Evolutionary conservation across 2,888 invertebrate genomes (phyloP).

Genomic region (Lasioglossum oenotherae): DNA sequence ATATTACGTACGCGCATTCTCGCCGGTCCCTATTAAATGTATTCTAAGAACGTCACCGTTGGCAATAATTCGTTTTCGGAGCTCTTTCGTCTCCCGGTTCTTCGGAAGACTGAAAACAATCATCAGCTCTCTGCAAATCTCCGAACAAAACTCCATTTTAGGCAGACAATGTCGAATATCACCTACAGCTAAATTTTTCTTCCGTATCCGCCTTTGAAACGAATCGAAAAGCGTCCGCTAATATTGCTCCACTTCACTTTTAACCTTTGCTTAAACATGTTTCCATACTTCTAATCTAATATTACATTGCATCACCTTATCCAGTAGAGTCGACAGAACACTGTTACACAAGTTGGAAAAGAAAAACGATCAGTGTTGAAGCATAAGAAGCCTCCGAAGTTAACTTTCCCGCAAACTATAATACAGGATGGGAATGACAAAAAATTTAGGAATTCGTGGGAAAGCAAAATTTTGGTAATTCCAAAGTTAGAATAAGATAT

Average conservation of each 20-base stretch:
- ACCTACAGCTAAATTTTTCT: not conserved
- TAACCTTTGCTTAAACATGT: not conserved
- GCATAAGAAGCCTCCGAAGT: not conserved
- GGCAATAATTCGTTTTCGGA: slow-evolving; percentile 40
- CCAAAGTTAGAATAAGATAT: not conserved
- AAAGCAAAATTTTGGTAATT: not conserved
- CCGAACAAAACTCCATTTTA: not conserved
- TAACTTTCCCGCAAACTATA: not conserved
- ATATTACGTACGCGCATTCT: slow-evolving; percentile 73
- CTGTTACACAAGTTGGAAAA: not conserved
- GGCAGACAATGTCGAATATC: not conserved
- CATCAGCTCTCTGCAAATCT: not conserved
- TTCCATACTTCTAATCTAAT: not conserved
- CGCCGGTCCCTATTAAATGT: slow-evolving; percentile 49
- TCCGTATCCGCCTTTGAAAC: not conserved
- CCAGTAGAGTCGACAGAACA: not conserved
- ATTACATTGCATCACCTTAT: not conserved
- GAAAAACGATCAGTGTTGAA: not conserved
- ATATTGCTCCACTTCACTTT: not conserved
- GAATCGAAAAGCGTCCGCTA: not conserved
- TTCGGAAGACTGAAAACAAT: not conserved
- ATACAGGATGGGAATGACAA: not conserved
- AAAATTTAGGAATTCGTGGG: not conserved
- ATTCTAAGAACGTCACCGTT: slow-evolving; percentile 41
- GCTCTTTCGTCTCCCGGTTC: not conserved